phyloP scores from a whole-genome alignment of 2,797 vertebrate species.

The Macropodus opercularis region DNA sequence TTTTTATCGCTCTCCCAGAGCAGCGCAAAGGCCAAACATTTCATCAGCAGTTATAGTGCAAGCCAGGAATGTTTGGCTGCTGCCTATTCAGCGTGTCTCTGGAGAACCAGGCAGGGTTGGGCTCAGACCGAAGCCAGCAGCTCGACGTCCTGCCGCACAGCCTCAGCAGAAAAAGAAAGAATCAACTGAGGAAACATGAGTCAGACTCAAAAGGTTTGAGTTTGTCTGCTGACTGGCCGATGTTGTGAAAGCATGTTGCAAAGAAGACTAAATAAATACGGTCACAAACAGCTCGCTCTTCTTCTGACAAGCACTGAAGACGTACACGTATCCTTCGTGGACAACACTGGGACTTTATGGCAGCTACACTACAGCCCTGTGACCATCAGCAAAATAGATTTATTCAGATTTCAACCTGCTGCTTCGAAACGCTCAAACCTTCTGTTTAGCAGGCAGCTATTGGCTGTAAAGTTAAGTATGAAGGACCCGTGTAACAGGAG shows the following conservation, averaged over 20 bases:
- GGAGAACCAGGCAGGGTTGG: slow-evolving; percentile 5
- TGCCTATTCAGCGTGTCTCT: slow-evolving; percentile 31
- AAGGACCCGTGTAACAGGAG: too few species aligned
- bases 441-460: too few species aligned
- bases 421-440: too few species aligned
- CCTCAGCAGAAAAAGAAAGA: too few species aligned
- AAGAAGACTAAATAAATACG: not conserved
- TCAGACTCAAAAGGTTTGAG: not conserved
- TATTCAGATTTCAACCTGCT: too few species aligned
- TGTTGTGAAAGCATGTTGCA: accelerated
- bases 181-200: not conserved
- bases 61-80: slow-evolving; percentile 28
- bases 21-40: slow-evolving; percentile 37
- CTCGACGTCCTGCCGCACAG: not conserved
- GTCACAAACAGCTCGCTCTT: not conserved
- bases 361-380: not conserved
- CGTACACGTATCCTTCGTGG: not conserved
- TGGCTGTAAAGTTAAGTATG: too few species aligned
- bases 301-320: not conserved
- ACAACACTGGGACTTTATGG: not conserved
- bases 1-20: slow-evolving; percentile 41
- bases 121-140: not conserved
- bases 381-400: too few species aligned
- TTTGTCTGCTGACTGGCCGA: not conserved
- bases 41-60: slow-evolving; percentile 36